Conservation (phyloP, 2,888 invertebrate species). For the Heteropelma amictum region DNA sequence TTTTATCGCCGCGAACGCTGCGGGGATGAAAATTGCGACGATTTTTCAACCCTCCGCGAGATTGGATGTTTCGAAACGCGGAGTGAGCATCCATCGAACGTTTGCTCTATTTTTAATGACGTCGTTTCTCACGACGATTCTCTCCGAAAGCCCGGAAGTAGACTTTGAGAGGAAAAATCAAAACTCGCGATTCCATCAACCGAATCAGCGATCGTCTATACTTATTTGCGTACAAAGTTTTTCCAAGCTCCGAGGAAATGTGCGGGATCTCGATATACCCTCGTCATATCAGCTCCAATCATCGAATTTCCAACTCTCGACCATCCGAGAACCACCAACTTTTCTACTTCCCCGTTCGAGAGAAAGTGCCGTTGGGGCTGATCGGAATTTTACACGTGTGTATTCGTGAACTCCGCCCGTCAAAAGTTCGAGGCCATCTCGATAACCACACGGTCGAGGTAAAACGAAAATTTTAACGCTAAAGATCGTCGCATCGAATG, state of each 20-base stretch:
- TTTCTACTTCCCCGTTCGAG: conserved; percentile 29
- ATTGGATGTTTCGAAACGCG: no score
- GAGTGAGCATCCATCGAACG: no score
- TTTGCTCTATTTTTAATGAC: no score
- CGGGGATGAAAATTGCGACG: no score
- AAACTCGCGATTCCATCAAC: conserved; percentile 40
- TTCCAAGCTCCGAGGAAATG: conserved; percentile 22
- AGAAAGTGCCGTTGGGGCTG: background rate
- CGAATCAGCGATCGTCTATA: conserved; percentile 5
- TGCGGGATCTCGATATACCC: conserved; percentile 11
- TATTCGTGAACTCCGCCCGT: background rate
- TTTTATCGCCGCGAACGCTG: no score
- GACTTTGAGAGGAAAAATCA: conserved; percentile 27
- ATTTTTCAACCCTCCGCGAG: no score
- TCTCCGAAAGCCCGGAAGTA: conserved; percentile 10
- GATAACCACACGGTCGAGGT: no score
- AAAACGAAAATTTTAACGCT: no score
- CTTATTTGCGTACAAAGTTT: background rate
- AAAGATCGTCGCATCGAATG: no score
- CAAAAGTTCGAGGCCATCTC: no score
- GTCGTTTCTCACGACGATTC: no score
- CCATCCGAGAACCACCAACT: conserved; percentile 29
- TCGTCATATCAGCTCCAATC: conserved; percentile 38
- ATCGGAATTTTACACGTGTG: conserved; percentile 2
- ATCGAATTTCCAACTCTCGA: conserved; percentile 42